Percentiles rank a stretch among this genome's conserved stretches.
These are phyloP conservation scores for Leptinotarsa texana DNA, from an alignment of 1,140 invertebrate species.

Conservation along the genomic window DNA sequence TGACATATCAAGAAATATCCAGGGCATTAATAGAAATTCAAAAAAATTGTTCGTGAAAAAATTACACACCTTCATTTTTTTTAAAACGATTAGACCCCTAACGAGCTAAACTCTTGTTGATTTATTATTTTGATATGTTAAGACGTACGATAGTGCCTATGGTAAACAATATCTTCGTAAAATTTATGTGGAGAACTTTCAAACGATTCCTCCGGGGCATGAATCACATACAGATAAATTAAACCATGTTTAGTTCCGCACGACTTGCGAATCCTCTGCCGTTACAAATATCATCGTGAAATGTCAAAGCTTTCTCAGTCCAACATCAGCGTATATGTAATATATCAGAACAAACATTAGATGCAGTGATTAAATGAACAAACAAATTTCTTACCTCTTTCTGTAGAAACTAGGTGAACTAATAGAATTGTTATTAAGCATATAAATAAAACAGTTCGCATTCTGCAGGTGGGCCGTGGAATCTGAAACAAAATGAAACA, in stretches of 20 bases:
- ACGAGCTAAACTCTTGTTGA: no score
- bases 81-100: no score
- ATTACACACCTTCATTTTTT: no score
- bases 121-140: no score
- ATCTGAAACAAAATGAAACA: constrained; percentile 41
- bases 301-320: neutral
- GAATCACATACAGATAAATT: no score
- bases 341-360: neutral
- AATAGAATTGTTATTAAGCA: constrained; percentile 41
- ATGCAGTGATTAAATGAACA: neutral
- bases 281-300: neutral
- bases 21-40: no score
- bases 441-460: constrained; percentile 43
- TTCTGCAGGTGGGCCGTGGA: constrained; percentile 42
- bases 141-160: no score
- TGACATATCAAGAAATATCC: no score
- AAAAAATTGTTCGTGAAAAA: no score
- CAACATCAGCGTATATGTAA: neutral
- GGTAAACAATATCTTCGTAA: no score
- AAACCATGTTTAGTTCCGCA: neutral
- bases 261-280: neutral
- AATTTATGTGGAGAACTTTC: no score
- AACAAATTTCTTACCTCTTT: constrained; percentile 39
- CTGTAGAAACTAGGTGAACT: constrained; percentile 40
- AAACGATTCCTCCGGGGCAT: no score